phyloP scores from a whole-genome alignment of 2,888 invertebrate genomes.

The Shargacucullia verbasci region DNA sequence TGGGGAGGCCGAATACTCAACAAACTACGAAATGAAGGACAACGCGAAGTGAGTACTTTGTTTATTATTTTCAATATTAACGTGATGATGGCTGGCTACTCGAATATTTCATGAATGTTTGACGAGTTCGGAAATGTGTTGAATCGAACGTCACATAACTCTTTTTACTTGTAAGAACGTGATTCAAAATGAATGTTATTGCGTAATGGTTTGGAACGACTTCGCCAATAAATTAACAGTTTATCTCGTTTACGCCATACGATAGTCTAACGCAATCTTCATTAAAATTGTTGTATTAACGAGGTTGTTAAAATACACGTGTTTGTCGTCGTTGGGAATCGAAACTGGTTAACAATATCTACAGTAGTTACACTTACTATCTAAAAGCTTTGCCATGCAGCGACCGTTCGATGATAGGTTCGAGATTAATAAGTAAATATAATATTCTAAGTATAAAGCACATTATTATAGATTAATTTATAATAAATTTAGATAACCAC shows the following conservation, averaged over 20 bases:
- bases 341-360: conserved; percentile 15
- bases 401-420: conserved; percentile 2
- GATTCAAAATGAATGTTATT: conserved; percentile 32
- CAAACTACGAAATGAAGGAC: conserved; percentile 84
- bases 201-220: conserved; percentile 31
- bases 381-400: conserved; percentile 3
- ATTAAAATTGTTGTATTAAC: conserved; percentile 47
- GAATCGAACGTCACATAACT: conserved; percentile 6
- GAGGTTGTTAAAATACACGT: conserved; percentile 42
- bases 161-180: conserved; percentile 19
- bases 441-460: neutral
- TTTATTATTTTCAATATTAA: neutral
- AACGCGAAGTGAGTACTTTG: conserved; percentile 80
- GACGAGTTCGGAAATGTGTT: neutral
- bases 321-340: conserved; percentile 25
- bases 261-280: conserved; percentile 31
- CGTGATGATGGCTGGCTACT: neutral
- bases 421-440: conserved; percentile 16
- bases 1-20: conserved; percentile 81
- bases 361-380: neutral
- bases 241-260: conserved; percentile 24
- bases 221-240: conserved; percentile 33
- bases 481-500: too few relatives aligned
- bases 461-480: too few relatives aligned
- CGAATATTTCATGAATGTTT: neutral